These are phyloP conservation scores for Lithophane socia DNA, from an alignment of 2,888 invertebrate species.

Conservation along the genomic window DNA sequence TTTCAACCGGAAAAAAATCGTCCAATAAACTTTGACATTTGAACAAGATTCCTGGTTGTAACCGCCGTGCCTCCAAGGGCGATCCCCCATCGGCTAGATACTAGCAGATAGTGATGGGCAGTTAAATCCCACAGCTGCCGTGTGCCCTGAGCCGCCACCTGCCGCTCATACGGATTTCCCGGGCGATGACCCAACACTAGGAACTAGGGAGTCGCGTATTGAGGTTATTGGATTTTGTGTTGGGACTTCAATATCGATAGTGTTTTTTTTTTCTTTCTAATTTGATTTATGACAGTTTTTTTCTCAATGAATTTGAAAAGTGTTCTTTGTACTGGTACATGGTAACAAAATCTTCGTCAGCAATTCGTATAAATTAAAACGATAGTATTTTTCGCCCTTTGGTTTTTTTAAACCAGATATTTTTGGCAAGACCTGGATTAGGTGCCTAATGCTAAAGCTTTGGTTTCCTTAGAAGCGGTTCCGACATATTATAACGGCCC, in stretches of 20 bases:
- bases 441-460: too few relatives aligned
- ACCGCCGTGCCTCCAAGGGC: constrained; percentile 23
- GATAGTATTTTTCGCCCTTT: too few relatives aligned
- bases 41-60: constrained; percentile 44
- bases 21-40: constrained; percentile 31
- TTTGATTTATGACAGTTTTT: background rate
- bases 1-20: constrained; percentile 12
- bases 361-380: too few relatives aligned
- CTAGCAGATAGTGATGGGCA: constrained; percentile 60
- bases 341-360: background rate
- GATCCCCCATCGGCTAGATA: constrained; percentile 61
- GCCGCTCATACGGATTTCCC: constrained; percentile 76
- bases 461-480: too few relatives aligned
- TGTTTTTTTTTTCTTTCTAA: constrained; percentile 1
- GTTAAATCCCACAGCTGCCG: constrained; percentile 70
- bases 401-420: background rate
- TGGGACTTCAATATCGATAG: background rate
- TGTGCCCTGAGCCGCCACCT: constrained; percentile 80
- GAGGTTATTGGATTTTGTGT: constrained; percentile 28
- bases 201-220: constrained; percentile 44
- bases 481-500: too few relatives aligned
- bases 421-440: background rate
- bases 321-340: background rate
- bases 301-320: background rate
- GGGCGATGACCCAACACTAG: constrained; percentile 73